Conservation (phyloP, 2,113 vertebrate species). For the Ophiodon elongatus region DNA sequence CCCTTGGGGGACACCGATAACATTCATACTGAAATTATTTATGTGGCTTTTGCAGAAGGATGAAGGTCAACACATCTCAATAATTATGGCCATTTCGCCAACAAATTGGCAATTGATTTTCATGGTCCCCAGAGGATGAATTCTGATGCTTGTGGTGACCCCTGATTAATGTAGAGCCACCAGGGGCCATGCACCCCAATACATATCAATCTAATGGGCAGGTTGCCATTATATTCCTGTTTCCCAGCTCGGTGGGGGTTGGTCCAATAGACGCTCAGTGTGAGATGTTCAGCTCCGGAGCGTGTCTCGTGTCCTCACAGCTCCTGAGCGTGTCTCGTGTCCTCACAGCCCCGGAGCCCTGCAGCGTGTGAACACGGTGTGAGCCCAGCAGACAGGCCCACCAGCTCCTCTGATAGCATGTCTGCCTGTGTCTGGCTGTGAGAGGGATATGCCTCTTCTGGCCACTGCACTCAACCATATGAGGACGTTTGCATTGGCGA, state of each 20-base stretch:
- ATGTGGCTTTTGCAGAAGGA: background rate
- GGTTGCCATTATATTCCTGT: background rate
- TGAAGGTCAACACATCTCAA: background rate
- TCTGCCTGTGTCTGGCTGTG: slow-evolving; percentile 6
- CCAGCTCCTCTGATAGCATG: slow-evolving; percentile 12
- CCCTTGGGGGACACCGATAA: background rate
- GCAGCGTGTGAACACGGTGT: slow-evolving; percentile 8
- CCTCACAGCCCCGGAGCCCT: background rate
- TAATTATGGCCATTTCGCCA: background rate
- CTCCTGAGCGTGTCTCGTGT: background rate
- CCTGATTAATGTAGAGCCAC: background rate
- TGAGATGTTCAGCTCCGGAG: background rate
- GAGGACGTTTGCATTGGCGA: background rate
- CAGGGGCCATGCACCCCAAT: background rate
- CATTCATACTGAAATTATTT: background rate
- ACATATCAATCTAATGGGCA: background rate
- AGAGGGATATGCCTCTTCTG: background rate
- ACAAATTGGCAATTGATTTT: background rate
- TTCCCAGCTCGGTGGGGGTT: too few species aligned
- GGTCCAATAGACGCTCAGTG: too few species aligned
- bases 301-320: background rate
- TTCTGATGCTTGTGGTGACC: background rate
- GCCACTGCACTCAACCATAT: background rate
- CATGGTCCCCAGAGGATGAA: background rate
- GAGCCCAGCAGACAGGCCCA: background rate